These are phyloP conservation scores for Agelaius tricolor DNA, from an alignment of 2,113 vertebrate genomes.

Conservation along the genomic window DNA sequence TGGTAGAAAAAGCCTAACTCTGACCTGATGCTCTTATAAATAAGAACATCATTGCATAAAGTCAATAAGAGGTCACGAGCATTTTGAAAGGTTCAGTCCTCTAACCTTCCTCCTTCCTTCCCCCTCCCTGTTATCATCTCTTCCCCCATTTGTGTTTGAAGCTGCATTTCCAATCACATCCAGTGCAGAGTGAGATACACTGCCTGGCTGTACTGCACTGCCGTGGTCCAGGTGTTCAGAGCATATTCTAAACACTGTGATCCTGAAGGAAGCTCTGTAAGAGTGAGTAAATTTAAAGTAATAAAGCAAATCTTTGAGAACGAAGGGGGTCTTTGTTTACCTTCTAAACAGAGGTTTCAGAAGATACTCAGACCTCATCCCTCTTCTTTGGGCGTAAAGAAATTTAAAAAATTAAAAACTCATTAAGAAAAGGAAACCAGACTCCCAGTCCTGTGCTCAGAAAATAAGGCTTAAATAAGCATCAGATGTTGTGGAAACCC, in stretches of 20 bases:
- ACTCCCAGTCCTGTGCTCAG: background rate
- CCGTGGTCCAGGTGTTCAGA: background rate
- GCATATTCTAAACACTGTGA: background rate
- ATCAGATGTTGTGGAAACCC: background rate
- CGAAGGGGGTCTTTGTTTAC: background rate
- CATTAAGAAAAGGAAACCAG: background rate
- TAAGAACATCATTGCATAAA: background rate
- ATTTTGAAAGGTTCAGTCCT: background rate
- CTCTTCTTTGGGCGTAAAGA: background rate
- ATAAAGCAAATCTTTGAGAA: background rate
- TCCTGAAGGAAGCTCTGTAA: background rate
- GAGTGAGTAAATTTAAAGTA: background rate
- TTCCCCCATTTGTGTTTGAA: background rate
- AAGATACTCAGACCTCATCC: background rate
- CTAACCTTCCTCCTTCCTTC: background rate
- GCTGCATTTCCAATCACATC: background rate
- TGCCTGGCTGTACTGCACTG: background rate
- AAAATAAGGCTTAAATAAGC: background rate
- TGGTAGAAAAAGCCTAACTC: background rate
- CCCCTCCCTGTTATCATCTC: background rate
- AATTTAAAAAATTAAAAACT: background rate
- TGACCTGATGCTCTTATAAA: background rate
- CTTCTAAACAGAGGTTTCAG: background rate
- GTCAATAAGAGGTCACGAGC: background rate
- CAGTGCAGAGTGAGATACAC: background rate